Evolutionary conservation across 2,888 invertebrate genomes (phyloP).

Genomic region (Cryptus viduatorius): DNA sequence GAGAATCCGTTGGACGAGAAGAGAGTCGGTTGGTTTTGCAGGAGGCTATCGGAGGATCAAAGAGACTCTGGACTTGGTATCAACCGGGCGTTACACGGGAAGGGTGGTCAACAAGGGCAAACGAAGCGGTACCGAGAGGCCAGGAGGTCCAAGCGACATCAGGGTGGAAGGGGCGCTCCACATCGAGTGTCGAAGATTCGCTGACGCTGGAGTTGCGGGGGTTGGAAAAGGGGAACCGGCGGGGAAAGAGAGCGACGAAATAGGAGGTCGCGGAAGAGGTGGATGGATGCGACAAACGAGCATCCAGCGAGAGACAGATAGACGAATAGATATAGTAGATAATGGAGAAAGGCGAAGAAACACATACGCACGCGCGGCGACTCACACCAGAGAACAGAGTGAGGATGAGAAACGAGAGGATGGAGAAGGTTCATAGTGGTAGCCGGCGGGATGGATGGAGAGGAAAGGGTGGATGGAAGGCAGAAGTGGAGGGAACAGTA

Average conservation of each 20-base stretch:
- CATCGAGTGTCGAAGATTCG: conserved; percentile 66
- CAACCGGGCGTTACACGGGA: conserved; percentile 18
- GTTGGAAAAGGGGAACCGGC: conserved; percentile 47
- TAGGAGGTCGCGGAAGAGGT: conserved; percentile 15
- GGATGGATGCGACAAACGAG: conserved; percentile 36
- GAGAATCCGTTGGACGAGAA: conserved; percentile 28
- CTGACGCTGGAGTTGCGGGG: conserved; percentile 52
- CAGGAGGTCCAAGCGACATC: conserved; percentile 9
- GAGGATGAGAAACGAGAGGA: conserved; percentile 2
- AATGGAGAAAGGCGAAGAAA: background rate
- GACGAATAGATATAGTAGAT: background rate
- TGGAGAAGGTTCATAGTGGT: conserved; percentile 7
- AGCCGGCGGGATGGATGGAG: conserved; percentile 38
- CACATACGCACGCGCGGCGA: background rate
- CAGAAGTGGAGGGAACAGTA: background rate
- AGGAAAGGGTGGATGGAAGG: conserved; percentile 26
- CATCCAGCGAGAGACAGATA: conserved; percentile 14
- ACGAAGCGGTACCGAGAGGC: conserved; percentile 30
- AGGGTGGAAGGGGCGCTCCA: conserved; percentile 5
- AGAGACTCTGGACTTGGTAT: conserved; percentile 49
- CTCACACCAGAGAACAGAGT: background rate
- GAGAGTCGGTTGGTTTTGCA: conserved; percentile 35
- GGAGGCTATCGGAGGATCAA: conserved; percentile 64
- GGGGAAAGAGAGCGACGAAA: conserved; percentile 50
- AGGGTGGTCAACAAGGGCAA: conserved; percentile 28